Percentiles rank a stretch among this genome's conserved stretches.
Evolutionary conservation across 2,888 invertebrate species (phyloP).

Genomic region (Mythimna lalbum): DNA sequence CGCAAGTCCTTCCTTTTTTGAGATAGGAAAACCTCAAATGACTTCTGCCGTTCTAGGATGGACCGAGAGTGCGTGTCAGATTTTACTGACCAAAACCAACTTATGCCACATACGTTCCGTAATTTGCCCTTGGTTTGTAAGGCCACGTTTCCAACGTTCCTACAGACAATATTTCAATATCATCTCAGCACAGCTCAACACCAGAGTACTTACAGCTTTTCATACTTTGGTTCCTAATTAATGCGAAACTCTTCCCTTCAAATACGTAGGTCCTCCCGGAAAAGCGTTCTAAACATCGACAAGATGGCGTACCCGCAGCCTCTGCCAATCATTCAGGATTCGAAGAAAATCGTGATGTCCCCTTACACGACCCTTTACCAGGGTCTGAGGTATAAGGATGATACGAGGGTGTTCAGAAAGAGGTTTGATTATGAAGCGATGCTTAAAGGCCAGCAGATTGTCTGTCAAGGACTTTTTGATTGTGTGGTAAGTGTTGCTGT

Average conservation of each 20-base stretch:
- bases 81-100: too few relatives aligned
- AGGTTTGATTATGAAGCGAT: constrained; percentile 69
- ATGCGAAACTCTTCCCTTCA: neutral
- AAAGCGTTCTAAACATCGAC: constrained; percentile 14
- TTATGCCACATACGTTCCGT: too few relatives aligned
- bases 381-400: constrained; percentile 68
- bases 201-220: too few relatives aligned
- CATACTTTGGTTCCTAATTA: too few relatives aligned
- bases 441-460: constrained; percentile 70
- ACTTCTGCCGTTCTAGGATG: too few relatives aligned
- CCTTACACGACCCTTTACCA: constrained; percentile 77
- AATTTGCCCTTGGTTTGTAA: too few relatives aligned
- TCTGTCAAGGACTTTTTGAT: constrained; percentile 72
- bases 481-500: constrained; percentile 74
- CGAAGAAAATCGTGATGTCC: constrained; percentile 28
- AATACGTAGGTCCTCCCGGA: constrained; percentile 62
- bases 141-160: too few relatives aligned
- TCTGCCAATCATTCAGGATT: constrained; percentile 58
- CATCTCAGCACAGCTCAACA: too few relatives aligned
- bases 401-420: constrained; percentile 74
- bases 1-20: too few relatives aligned
- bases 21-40: too few relatives aligned
- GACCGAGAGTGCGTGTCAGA: too few relatives aligned
- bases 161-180: too few relatives aligned
- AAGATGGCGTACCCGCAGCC: constrained; percentile 69